phyloP scores from a whole-genome alignment of 2,888 invertebrate species.

The Hylaea fasciaria region DNA sequence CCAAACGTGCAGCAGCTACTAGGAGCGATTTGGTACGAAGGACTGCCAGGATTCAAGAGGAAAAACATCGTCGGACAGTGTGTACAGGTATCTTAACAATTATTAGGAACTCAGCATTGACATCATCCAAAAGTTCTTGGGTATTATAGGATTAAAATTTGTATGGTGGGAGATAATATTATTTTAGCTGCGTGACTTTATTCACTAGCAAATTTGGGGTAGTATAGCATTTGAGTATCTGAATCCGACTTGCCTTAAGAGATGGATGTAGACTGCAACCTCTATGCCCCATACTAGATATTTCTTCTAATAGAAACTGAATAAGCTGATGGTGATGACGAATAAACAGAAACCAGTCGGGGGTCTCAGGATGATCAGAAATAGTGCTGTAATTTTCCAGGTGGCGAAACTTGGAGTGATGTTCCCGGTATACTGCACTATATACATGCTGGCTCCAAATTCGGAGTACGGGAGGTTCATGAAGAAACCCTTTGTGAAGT shows the following conservation, averaged over 20 bases:
- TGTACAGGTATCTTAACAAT: conserved; percentile 86
- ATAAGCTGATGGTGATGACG: neutral
- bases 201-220: too few species aligned
- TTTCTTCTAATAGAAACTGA: too few species aligned
- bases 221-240: too few species aligned
- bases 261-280: too few species aligned
- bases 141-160: too few species aligned
- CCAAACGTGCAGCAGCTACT: conserved; percentile 98
- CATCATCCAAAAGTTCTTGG: too few species aligned
- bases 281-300: too few species aligned
- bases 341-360: too few species aligned
- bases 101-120: too few species aligned
- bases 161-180: too few species aligned
- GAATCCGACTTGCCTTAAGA: too few species aligned
- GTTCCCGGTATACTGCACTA: conserved; percentile 96
- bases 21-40: conserved; percentile 99
- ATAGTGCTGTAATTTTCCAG: conserved; percentile 77
- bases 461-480: conserved; percentile 95
- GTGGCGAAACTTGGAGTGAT: conserved; percentile 94
- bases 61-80: conserved; percentile 95
- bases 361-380: neutral
- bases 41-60: conserved; percentile 97
- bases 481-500: conserved; percentile 99
- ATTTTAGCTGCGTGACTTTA: too few species aligned
- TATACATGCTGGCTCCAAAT: conserved; percentile 96